These are phyloP conservation scores for Drosophila rufa DNA, from an alignment of 1,140 invertebrate genomes.

Conservation along the genomic window DNA sequence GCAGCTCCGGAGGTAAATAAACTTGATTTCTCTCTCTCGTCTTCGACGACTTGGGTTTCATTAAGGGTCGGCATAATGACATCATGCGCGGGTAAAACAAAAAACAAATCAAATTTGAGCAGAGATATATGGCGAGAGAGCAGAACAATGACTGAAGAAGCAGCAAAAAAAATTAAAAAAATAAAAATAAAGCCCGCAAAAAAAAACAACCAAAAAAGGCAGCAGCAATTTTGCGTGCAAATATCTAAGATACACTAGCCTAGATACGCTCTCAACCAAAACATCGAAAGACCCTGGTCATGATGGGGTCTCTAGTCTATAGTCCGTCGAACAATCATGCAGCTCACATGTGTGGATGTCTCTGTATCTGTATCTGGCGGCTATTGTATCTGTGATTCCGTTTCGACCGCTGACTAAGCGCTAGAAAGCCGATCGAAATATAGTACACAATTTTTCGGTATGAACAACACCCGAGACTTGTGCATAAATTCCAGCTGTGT, in stretches of 20 bases:
- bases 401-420: constrained; percentile 66
- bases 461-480: constrained; percentile 22
- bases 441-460: constrained; percentile 28
- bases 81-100: constrained; percentile 38
- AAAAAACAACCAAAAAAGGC: constrained; percentile 43
- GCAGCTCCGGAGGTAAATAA: constrained; percentile 36
- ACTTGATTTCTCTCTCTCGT: constrained; percentile 33
- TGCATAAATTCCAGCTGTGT: constrained; percentile 50
- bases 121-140: constrained; percentile 30
- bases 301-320: constrained; percentile 49
- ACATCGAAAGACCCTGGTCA: constrained; percentile 82
- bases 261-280: constrained; percentile 84
- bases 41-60: constrained; percentile 37
- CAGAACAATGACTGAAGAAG: constrained; percentile 37
- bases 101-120: constrained; percentile 57
- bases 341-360: constrained; percentile 41
- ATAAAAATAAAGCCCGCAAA: neutral
- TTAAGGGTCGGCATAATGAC: constrained; percentile 47
- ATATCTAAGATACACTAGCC: constrained; percentile 85
- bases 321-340: constrained; percentile 46
- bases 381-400: constrained; percentile 64
- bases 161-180: constrained; percentile 4
- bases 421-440: constrained; percentile 63
- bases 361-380: constrained; percentile 48
- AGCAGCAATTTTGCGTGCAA: constrained; percentile 84